Conservation (phyloP, 2,888 invertebrate species). For the Lithophane semibrunnea region DNA sequence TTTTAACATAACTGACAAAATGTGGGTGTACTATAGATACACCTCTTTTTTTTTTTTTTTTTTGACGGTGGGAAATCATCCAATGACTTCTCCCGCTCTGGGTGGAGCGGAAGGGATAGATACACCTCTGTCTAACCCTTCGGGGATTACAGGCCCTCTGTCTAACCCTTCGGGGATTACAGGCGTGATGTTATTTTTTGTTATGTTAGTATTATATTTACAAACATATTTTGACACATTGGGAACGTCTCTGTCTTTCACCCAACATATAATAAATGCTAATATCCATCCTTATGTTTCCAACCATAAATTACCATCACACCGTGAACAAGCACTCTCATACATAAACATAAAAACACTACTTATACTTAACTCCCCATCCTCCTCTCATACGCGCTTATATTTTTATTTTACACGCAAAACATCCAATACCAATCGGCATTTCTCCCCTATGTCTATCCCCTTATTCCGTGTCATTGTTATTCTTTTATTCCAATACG, state of each 20-base stretch:
- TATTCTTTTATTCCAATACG: slow-evolving; percentile 68
- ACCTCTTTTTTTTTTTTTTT: too few species aligned
- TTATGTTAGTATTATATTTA: background rate
- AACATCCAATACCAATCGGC: slow-evolving; percentile 57
- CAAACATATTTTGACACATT: background rate
- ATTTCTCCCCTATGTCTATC: slow-evolving; percentile 50
- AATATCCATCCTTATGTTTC: slow-evolving; percentile 18
- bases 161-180: background rate
- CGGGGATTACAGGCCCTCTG: too few species aligned
- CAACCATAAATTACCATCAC: slow-evolving; percentile 40
- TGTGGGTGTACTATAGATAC: background rate
- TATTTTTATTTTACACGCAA: slow-evolving; percentile 60
- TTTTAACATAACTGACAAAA: background rate
- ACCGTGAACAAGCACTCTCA: slow-evolving; percentile 40
- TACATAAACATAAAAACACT: slow-evolving; percentile 53
- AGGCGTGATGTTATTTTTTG: background rate
- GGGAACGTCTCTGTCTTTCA: too few species aligned
- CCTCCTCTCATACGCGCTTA: slow-evolving; percentile 27
- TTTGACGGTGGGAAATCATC: too few species aligned
- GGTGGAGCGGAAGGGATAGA: too few species aligned
- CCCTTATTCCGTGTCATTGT: slow-evolving; percentile 61
- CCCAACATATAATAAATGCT: slow-evolving; percentile 8
- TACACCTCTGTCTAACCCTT: too few species aligned
- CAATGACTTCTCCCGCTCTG: too few species aligned
- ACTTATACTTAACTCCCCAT: slow-evolving; percentile 36